These are phyloP conservation scores for Tanaodytes sp. DNA, from an alignment of 2,888 invertebrate species.

Conservation along the genomic window DNA sequence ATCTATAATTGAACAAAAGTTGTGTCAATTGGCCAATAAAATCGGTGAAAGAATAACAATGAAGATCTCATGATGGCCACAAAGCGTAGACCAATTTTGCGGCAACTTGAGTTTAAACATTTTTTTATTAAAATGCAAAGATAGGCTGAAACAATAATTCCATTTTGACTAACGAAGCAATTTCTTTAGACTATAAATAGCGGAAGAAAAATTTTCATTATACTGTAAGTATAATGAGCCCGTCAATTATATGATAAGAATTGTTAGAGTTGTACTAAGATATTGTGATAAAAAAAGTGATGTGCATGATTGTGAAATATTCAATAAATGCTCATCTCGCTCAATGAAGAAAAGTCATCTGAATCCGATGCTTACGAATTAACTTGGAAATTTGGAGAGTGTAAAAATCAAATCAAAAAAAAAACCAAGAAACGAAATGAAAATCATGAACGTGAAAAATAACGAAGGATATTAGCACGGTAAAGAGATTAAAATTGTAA, in stretches of 20 bases:
- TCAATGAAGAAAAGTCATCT: conserved; percentile 12
- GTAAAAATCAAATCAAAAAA: too few relatives aligned
- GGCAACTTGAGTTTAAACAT: too few relatives aligned
- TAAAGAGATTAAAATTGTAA: conserved; percentile 12
- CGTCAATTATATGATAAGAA: conserved; percentile 48
- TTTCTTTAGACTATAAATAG: conserved; percentile 29
- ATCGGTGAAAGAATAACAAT: too few relatives aligned
- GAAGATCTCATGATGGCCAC: too few relatives aligned
- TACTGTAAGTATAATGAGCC: conserved; percentile 39
- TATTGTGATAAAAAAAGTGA: conserved; percentile 44
- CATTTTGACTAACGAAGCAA: conserved; percentile 5
- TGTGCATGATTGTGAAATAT: conserved; percentile 45
- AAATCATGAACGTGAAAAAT: too few relatives aligned
- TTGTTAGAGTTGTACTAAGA: conserved; percentile 45
- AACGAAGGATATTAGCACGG: conserved; percentile 40
- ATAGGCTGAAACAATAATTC: not conserved
- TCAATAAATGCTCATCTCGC: conserved; percentile 28
- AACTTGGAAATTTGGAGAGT: conserved; percentile 21
- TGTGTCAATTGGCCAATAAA: too few relatives aligned
- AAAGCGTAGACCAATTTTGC: not conserved
- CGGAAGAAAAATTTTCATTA: conserved; percentile 27
- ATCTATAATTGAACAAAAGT: too few relatives aligned
- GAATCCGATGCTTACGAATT: conserved; percentile 6
- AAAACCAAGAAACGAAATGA: too few relatives aligned
- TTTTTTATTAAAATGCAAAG: too few relatives aligned